A percentile compares a stretch with the other conserved stretches of the same genome.
phyloP scores from a whole-genome alignment of 2,888 invertebrate genomes.

The Neocrepidodera transversa region DNA sequence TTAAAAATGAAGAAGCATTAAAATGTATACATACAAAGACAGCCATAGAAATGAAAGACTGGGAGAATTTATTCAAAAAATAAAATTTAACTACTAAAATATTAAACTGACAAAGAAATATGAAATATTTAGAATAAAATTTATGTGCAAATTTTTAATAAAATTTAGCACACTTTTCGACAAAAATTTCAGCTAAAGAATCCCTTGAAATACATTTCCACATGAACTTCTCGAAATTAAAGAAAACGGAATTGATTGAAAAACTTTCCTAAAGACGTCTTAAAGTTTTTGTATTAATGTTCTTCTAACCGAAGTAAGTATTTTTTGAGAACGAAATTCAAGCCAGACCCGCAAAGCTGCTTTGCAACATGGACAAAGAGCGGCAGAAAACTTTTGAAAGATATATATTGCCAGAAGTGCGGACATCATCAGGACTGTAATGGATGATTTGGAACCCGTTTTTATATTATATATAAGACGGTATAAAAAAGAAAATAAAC shows the following conservation, averaged over 20 bases:
- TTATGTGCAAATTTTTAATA: too few species aligned
- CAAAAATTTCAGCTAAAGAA: too few species aligned
- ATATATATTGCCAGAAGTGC: conserved; percentile 3
- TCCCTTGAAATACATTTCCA: conserved; percentile 12
- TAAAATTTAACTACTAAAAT: too few species aligned
- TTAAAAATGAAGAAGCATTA: too few species aligned
- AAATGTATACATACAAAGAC: too few species aligned
- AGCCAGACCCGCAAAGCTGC: conserved; percentile 8
- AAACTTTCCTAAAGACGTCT: conserved; percentile 16
- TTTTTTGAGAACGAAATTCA: conserved; percentile 10
- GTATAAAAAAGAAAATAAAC: too few species aligned
- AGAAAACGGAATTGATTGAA: conserved; percentile 15
- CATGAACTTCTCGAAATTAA: conserved; percentile 7
- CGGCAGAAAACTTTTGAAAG: conserved; percentile 12
- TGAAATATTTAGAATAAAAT: too few species aligned
- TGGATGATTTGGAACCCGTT: neutral
- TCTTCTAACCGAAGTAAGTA: conserved; percentile 20
- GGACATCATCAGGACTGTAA: neutral
- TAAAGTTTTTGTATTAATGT: conserved; percentile 22
- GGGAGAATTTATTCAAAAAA: too few species aligned
- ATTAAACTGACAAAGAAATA: too few species aligned
- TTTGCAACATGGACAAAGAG: conserved; percentile 19
- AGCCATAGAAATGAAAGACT: too few species aligned
- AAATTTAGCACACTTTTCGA: too few species aligned
- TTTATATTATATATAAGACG: too few species aligned